Evolutionary conservation across 2,797 vertebrate genomes (phyloP), one percentile per base, ranked within the genome.

Genomic region (Hydrolagus colliei): DNA sequence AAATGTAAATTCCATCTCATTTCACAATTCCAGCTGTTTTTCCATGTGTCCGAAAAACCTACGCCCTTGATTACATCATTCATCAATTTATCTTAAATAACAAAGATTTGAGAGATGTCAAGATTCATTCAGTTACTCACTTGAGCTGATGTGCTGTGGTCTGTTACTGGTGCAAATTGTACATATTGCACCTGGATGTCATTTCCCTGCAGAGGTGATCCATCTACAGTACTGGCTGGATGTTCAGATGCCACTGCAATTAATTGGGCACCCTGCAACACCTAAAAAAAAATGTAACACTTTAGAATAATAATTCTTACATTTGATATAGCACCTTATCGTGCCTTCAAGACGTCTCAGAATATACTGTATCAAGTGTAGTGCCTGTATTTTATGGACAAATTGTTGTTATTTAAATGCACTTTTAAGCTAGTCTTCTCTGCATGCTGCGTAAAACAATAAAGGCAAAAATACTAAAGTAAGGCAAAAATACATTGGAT

Each of bases 141-240:
- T 92, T 98, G 97, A 35, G 93, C 94, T 1, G 94, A 68, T 0
- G 95, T 90, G 0, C 95, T 88, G 89, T 97, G 96, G 88, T 99
- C 98, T 0, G 95, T 91, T 85, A 99, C 97, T 0, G 97, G 96
- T 0, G 97, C 98, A 85, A 99, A 93, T 88, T 99, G 98, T 87
- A 99, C 98, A 4, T 99, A 99, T 85, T 99, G 98, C 87, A 99
- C 98, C 91, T 99, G 98, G 90, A 99, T 99, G 89, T 99, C 97
- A 2, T 96, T 96, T 59, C 95, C 95, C 89, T 96, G 97, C 13
- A 99, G 95, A 0, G 96, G 88, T 0, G 97, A 96, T 0, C 96
- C 96, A 0, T 98, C 97, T 0, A 99, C 96, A 0, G 95, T 93
- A 0, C 96, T 92, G 0, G 96, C 89, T 0, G 94, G 90, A 0